Evolutionary conservation across 1,140 invertebrate genomes (phyloP), one percentile per base, ranked within the genome.

Genomic region (Ooceraea biroi): DNA sequence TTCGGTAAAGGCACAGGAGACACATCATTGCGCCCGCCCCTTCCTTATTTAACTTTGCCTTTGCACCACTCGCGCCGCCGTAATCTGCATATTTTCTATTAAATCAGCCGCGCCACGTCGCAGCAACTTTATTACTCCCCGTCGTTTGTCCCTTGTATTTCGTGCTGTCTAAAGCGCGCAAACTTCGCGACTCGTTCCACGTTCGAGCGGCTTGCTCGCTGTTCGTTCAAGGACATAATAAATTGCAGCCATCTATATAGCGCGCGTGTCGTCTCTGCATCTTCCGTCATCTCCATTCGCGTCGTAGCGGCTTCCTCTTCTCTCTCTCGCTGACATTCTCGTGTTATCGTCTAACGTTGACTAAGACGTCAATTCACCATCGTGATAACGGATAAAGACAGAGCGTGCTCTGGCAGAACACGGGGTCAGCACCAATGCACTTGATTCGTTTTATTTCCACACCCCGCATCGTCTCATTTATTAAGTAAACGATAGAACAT

Each of bases 11-110:
- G 17, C 60, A 63, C 44, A 61, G 27, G 22, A 69, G 17, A 50
- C 22, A 17, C 76, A 71, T 80, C 63, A 71, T 80, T 58, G 65
- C 60, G 19, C 36, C 76, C 50, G 50, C 14, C 60, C 44, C 76
- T 69, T 14, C 65, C 76, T 80, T 71, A 80, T 57, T 80, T 80
- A 80, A 82, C 69, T 82, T 74, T 10, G 58, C 36, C 50, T 82
- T 74, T 63, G 57, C 77, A 65, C 65, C 55, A 25, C 30, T 52
- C 50, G 76, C 65, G 61, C 65, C 66, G 41, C 66, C 66, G 30
- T 74, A 74, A 82, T 82, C 71, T 82, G 71, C 78, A 82, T 82
- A 82, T 74, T 82, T 82, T 74, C 66, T 82, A 82, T 82, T 74
- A 82, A 74, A 82, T 82, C 71, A 82, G 68, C 57, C 46, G 44